Evolutionary conservation across 2,113 vertebrate species (phyloP), one percentile per base, ranked within the genome.

Genomic region (Pomatorhinus ruficollis): DNA sequence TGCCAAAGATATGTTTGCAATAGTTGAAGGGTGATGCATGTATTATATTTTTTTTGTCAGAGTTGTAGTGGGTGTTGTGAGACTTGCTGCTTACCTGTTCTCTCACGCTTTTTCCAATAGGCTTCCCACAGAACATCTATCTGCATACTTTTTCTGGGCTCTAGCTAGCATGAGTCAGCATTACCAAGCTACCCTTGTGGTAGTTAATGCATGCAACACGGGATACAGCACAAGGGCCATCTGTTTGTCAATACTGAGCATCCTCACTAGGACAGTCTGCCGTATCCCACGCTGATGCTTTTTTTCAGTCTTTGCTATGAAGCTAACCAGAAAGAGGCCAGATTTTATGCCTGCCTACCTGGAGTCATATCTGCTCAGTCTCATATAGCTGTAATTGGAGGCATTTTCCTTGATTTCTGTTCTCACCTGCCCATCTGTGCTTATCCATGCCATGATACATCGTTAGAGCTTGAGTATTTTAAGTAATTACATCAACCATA

Each of bases 241-340:
- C 23, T 69, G 22, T 13, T 39, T 87, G 50, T 60, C 23, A 52
- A 0, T 33, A 4, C 11, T 30, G 35, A 75, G 20, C 7, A 9
- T 72, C 40, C 50, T 70, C 53, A 18, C 33, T 14, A 42, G 33
- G 40, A 64, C 6, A 6, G 12, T 12, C 4, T 30, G 40, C 18
- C 0, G 0, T 24, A 24, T 17, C 33, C 39, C 2, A 0, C 39
- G 10, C 56, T 75, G 23, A 53, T 6, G 1, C 27, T 64, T 64
- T 69, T 86, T 85, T 19, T 42, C 52, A 50, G 9, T 33, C 27
- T 45, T 91, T 63, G 10, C 8, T 39, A 9, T 30, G 49, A 49
- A 60, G 4, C 14, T 78, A 30, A 17, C 7, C 27, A 47, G 24
- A 42, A 86, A 65, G 79, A 52, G 21, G 10, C 1, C 6, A 21